Base-by-base conservation (phyloP, 2,113 vertebrate species). In the Elaphurus davidianus region DNA sequence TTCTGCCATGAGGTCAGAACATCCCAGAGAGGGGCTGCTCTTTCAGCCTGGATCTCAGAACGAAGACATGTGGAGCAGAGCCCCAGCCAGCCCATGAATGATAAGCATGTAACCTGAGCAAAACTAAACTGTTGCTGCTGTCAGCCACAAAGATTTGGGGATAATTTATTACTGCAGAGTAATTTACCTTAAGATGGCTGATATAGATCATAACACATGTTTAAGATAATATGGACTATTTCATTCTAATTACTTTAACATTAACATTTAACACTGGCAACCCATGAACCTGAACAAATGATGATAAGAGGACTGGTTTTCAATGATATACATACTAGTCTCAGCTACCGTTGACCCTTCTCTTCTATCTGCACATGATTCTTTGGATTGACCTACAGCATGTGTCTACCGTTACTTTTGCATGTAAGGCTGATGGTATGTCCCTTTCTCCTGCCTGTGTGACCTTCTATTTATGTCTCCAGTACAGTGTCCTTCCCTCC, bases 201-300 rank as follows among this genome's bases (percentile, higher is more conserved):
- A 91, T 88, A 78, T 2, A 92, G 47, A 85, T 78, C 89, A 76
- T 47, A 62, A 33, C 40, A 90, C n/a, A 59, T 17, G 60, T 88
- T 94, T 96, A 91, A 97, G 91, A 91, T 95, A 43, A n/a, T 59
- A 86, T 76, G 5, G 78, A 62, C 59, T 88, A 64, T 33, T 87
- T 84, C 84, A 64, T 95, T 98, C 54, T 94, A 89, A 90, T 71
- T 52, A 47, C 21, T 43, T 71, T 95, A 90, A 40, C 50, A 50
- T 64, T 83, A 83, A 74, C 33, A 71, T 74, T 83, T 96, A 89
- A 96, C 40, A 82, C 9, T 79, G 78, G 67, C 55, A 93, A 91
- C 2, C 60, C 23, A 55, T 89, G 71, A 92, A 79, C 82, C 64
- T 96, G 57, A 92, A 96, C 45, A 90, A 87, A 57, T 50, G 62